These are phyloP conservation scores for Carettochelys insculpta DNA, from an alignment of 2,113 vertebrate genomes.

Conservation along the genomic window DNA sequence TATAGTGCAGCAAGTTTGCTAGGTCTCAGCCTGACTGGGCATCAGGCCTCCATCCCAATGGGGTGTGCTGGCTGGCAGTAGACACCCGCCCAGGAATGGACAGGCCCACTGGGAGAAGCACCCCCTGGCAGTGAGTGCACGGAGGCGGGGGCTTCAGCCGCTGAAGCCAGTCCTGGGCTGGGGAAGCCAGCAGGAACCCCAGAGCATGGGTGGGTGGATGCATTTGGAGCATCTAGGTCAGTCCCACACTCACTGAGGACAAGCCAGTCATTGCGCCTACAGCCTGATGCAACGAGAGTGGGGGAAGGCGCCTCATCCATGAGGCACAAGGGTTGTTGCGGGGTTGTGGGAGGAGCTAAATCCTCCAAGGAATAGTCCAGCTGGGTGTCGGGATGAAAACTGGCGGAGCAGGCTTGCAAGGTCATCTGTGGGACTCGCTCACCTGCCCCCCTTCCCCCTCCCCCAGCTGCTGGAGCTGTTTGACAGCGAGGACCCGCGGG, in stretches of 20 bases:
- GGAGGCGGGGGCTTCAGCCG: not conserved
- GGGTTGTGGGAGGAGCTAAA: not conserved
- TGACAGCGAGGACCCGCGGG: conserved; percentile 91
- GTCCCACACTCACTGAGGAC: no score
- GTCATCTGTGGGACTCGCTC: not conserved
- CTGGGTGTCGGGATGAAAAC: not conserved
- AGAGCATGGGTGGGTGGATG: not conserved
- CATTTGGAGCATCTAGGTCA: not conserved
- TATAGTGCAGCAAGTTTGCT: not conserved
- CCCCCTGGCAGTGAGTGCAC: not conserved
- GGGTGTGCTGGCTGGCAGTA: not conserved
- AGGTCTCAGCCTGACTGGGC: not conserved
- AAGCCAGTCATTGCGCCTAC: no score
- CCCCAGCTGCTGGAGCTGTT: conserved; percentile 90
- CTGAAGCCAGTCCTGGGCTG: not conserved
- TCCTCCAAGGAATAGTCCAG: not conserved
- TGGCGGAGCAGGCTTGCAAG: not conserved
- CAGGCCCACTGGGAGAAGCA: not conserved
- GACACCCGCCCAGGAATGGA: not conserved
- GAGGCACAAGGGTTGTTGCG: no score
- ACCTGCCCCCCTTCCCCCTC: no score
- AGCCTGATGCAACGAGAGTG: no score
- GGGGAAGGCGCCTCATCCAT: not conserved
- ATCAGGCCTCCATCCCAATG: not conserved
- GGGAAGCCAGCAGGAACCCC: not conserved